These are phyloP conservation scores for Chionomys nivalis DNA, from an alignment of 2,113 vertebrate species.

Conservation along the genomic window DNA sequence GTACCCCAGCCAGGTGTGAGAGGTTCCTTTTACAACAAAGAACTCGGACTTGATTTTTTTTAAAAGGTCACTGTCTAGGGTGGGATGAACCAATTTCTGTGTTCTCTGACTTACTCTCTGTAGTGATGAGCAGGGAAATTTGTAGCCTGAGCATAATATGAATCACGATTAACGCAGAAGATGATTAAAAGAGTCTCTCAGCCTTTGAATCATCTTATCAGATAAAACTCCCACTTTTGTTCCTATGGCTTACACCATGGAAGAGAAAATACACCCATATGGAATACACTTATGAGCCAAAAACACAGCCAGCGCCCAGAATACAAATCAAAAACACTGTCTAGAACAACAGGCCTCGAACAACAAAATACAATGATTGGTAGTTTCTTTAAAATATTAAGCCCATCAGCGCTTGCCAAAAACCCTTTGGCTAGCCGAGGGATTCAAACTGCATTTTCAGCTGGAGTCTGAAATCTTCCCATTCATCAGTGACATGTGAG, in stretches of 20 bases:
- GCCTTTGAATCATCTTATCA: constrained; percentile 62
- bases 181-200: constrained; percentile 53
- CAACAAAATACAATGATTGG: constrained; percentile 81
- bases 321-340: constrained; percentile 75
- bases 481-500: constrained; percentile 81
- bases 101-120: constrained; percentile 2
- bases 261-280: constrained; percentile 72
- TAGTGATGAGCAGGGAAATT: constrained; percentile 25
- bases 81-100: background rate
- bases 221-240: constrained; percentile 61
- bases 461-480: constrained; percentile 77
- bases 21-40: background rate
- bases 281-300: constrained; percentile 61
- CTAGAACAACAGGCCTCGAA: constrained; percentile 75
- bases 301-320: constrained; percentile 70
- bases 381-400: constrained; percentile 81
- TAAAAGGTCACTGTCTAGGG: background rate
- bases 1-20: background rate
- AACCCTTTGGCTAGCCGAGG: constrained; percentile 75
- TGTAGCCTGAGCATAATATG: constrained; percentile 41
- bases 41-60: background rate
- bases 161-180: constrained; percentile 50
- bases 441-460: constrained; percentile 79
- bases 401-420: constrained; percentile 73
- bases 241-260: constrained; percentile 6